Percentiles rank a stretch among this genome's conserved stretches.
phyloP scores from a whole-genome alignment of 2,888 invertebrate species.

The Eubasilissa splendida region DNA sequence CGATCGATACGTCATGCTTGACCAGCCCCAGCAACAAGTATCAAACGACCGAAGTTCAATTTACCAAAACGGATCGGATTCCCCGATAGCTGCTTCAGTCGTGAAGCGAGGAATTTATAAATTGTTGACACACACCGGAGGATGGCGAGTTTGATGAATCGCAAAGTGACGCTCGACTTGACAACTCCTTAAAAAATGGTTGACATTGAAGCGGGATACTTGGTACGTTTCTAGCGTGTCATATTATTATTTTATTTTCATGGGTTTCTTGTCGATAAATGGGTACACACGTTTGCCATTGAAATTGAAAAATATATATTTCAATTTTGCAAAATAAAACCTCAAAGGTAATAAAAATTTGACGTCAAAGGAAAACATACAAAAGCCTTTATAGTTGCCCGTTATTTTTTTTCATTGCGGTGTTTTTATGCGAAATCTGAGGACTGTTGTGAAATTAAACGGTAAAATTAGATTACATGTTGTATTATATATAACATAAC shows the following conservation, averaged over 20 bases:
- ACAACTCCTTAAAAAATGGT: neutral
- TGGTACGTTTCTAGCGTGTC: neutral
- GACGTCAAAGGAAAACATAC: constrained; percentile 20
- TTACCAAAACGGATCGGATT: constrained; percentile 17
- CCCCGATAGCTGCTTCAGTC: neutral
- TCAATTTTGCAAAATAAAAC: constrained; percentile 6
- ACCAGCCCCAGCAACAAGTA: constrained; percentile 31
- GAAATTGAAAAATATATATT: constrained; percentile 23
- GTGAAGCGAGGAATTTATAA: neutral
- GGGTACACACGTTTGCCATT: neutral
- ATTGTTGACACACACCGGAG: constrained; percentile 18
- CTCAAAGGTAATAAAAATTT: constrained; percentile 25
- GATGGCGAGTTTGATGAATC: constrained; percentile 9
- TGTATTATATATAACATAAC: no score
- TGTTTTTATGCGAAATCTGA: constrained; percentile 3
- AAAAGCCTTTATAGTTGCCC: constrained; percentile 22
- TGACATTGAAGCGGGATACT: neutral
- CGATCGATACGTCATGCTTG: constrained; percentile 29
- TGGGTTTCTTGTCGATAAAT: constrained; percentile 19
- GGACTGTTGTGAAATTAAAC: no score
- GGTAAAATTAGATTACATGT: no score
- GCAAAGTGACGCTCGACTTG: neutral
- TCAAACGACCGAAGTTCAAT: neutral
- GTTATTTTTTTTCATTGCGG: constrained; percentile 17
- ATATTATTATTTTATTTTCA: constrained; percentile 18